Base-by-base conservation (phyloP, 2,888 invertebrate genomes). In the Calameuta filiformis region DNA sequence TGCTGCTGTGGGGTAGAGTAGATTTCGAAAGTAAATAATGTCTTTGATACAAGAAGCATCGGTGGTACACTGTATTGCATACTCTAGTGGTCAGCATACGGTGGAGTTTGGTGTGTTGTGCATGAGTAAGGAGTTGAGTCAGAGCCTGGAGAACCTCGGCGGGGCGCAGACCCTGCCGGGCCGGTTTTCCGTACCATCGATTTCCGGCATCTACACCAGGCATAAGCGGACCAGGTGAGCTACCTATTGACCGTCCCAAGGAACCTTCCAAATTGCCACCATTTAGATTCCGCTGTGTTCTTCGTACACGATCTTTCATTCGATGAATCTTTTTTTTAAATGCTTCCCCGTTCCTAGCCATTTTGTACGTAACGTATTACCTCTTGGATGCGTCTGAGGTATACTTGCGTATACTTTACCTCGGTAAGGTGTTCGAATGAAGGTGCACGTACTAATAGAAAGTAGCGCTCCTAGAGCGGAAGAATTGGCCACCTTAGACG, bases 181-280 rank as follows among this genome's bases (percentile, higher is more conserved):
- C 92, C 94, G 93, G 90, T 93, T 94, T 91, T 93, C 93, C 92
- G 93, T 94, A 91, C 90, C 91, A 81, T 90, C 91, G 87, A 92
- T 96, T 93, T 95, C 95, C 92, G 95, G 95, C 93, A 95, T 95
- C 93, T 95, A 96, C 92, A 95, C 95, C 93, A 95, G 95, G 91
- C 96, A 96, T 93, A 96, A 96, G 93, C 94, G 96, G 93, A 95
- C 95, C 94, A 96, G 96, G 96, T 96, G 95, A 94, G 93, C 91
- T 86, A 40, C 40, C 15, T 40, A 78, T 40, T 75, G 34, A 78
- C 35, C 68, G 75, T 35, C 68, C 69, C 78, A 73, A 76, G 76
- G 78, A 68, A 69, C 77, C 15, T 40, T 15, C 40, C 40, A 15
- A 15, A 15, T 40, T 40, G 1, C 15, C 40, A 40, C 15, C 15